Percentiles rank a stretch among this genome's conserved stretches.
Evolutionary conservation across 2,797 vertebrate genomes (phyloP).

Genomic region (Percopsis omiscomaycus): DNA sequence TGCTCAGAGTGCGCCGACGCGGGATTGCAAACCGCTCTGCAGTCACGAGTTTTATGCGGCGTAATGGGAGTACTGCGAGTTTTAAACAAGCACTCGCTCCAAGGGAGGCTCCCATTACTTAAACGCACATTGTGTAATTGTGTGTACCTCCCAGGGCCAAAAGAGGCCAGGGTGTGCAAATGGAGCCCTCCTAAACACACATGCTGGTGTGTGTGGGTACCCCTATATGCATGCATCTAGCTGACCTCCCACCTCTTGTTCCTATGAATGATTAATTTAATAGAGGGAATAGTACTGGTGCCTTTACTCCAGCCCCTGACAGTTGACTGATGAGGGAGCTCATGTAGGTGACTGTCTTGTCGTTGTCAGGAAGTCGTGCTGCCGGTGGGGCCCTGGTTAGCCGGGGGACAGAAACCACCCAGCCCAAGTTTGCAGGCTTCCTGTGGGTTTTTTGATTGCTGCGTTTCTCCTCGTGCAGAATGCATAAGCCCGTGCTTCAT

Average conservation of each 20-base stretch:
- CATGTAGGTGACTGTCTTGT: conserved; percentile 27
- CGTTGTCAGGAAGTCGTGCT: conserved; percentile 66
- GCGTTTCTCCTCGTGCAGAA: conserved; percentile 46
- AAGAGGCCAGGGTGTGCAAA: no score
- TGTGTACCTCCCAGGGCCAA: no score
- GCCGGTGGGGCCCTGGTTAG: conserved; percentile 24
- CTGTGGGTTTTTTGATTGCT: conserved; percentile 58
- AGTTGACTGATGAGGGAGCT: conserved; percentile 13
- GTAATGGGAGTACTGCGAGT: no score
- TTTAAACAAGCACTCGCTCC: no score
- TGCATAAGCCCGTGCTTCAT: conserved; percentile 30
- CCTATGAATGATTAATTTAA: conserved; percentile 33
- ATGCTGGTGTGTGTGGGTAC: conserved; percentile 5
- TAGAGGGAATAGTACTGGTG: conserved; percentile 4
- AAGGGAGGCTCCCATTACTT: no score
- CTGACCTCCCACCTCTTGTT: conserved; percentile 30
- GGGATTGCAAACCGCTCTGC: no score
- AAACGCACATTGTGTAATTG: no score
- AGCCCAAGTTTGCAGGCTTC: conserved; percentile 48
- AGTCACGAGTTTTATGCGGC: no score
- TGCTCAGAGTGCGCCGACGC: no score
- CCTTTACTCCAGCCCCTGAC: conserved; percentile 23
- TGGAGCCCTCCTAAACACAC: not conserved
- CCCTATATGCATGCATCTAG: conserved; percentile 32
- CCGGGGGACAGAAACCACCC: conserved; percentile 20